These are phyloP conservation scores for Ardeotis arabs DNA, from an alignment of 2,113 vertebrate genomes.

Conservation along the genomic window DNA sequence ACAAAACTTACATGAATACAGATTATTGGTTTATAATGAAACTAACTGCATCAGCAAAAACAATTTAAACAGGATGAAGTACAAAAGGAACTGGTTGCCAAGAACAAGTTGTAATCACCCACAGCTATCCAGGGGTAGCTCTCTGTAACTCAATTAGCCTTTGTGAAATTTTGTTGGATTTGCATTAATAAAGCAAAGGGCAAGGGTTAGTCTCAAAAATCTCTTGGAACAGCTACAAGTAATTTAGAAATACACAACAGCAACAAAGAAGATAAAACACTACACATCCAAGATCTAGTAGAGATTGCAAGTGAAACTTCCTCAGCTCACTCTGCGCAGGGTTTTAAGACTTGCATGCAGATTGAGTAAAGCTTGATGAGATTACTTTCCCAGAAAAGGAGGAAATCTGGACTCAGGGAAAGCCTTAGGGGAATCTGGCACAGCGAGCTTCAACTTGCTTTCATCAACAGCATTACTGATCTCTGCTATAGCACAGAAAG, in stretches of 20 bases:
- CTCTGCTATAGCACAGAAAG: neutral
- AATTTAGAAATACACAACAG: neutral
- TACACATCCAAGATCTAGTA: neutral
- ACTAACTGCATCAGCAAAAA: conserved; percentile 27
- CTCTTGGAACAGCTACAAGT: neutral
- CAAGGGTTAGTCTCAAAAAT: conserved; percentile 30
- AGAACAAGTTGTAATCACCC: conserved; percentile 17
- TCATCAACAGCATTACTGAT: neutral
- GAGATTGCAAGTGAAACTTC: neutral
- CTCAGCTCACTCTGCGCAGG: neutral
- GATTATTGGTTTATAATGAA: conserved; percentile 3
- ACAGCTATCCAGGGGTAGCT: neutral
- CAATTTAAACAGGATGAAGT: neutral
- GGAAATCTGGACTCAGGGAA: neutral
- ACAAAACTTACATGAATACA: neutral
- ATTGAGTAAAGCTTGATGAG: neutral
- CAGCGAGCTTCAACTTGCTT: neutral
- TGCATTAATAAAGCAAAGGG: conserved; percentile 40
- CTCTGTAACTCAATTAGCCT: conserved; percentile 45
- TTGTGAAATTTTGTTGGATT: conserved; percentile 25
- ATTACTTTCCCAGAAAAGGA: neutral
- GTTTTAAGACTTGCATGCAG: neutral
- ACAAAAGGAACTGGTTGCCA: neutral
- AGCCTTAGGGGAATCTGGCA: neutral
- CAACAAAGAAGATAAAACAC: neutral